Evolutionary conservation across 2,888 invertebrate species (phyloP).

Genomic region (Lithophane semibrunnea): DNA sequence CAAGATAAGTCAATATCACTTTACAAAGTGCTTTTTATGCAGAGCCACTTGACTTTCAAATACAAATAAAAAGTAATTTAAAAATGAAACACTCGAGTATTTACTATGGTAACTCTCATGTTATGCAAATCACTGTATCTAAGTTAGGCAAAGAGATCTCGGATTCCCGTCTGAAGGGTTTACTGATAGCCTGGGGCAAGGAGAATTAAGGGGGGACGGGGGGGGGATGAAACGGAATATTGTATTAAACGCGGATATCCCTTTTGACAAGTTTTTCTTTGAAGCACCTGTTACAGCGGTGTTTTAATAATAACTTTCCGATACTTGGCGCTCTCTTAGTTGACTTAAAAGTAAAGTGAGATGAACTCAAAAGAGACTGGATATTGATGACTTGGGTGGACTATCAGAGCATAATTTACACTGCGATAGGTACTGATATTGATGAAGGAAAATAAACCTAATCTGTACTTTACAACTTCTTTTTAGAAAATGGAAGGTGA

Average conservation of each 20-base stretch:
- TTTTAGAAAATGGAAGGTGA: not conserved
- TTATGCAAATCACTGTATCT: slow-evolving; percentile 69
- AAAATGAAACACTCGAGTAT: slow-evolving; percentile 43
- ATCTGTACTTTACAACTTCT: not conserved
- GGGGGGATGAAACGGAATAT: slow-evolving; percentile 64
- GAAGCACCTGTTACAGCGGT: slow-evolving; percentile 69
- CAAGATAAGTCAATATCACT: slow-evolving; percentile 4
- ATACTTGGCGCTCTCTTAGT: slow-evolving; percentile 46
- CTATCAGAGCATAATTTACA: slow-evolving; percentile 10
- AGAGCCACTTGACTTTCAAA: slow-evolving; percentile 31
- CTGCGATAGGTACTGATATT: not conserved
- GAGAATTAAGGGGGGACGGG: not conserved
- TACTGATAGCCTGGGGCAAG: slow-evolving; percentile 54
- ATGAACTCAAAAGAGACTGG: slow-evolving; percentile 14
- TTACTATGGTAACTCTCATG: slow-evolving; percentile 53
- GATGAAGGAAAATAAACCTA: not conserved
- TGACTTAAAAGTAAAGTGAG: slow-evolving; percentile 23
- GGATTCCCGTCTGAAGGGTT: slow-evolving; percentile 61
- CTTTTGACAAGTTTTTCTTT: slow-evolving; percentile 71
- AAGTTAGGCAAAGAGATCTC: slow-evolving; percentile 64
- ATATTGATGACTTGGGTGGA: slow-evolving; percentile 15
- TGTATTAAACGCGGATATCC: slow-evolving; percentile 64
- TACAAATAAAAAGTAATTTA: slow-evolving; percentile 42
- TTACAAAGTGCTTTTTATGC: slow-evolving; percentile 6
- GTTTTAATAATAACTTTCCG: slow-evolving; percentile 60